Evolutionary conservation across 2,888 invertebrate species (phyloP).

Genomic region (Dryobota labecula): DNA sequence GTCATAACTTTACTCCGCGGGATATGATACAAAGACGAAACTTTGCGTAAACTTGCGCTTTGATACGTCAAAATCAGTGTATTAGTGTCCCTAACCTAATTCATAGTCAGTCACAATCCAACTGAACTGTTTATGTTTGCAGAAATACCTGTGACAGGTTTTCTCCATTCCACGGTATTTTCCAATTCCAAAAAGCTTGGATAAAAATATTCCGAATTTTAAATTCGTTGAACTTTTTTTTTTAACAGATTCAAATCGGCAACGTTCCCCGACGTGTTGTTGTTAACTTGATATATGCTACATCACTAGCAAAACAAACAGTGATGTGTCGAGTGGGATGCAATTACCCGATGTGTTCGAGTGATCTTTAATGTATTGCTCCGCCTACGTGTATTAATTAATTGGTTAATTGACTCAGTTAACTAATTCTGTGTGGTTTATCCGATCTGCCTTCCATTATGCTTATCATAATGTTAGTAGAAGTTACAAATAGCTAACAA

Average conservation of each 20-base stretch:
- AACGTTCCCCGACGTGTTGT: background rate
- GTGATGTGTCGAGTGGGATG: slow-evolving; percentile 2
- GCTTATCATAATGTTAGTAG: background rate
- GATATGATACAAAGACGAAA: background rate
- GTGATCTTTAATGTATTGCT: slow-evolving; percentile 9
- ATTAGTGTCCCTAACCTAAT: background rate
- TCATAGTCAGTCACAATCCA: background rate
- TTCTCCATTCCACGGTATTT: slow-evolving; percentile 1
- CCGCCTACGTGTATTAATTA: slow-evolving; percentile 8
- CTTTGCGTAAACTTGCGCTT: background rate
- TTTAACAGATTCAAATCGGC: background rate
- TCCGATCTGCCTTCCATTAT: background rate
- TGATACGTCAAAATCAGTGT: background rate
- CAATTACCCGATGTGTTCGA: slow-evolving; percentile 1
- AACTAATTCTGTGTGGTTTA: slow-evolving; percentile 13
- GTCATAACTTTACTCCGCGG: background rate
- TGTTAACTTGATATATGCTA: slow-evolving; percentile 1
- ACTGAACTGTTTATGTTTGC: background rate
- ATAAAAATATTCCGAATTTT: background rate
- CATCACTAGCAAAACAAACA: slow-evolving; percentile 1
- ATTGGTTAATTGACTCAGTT: slow-evolving; percentile 13
- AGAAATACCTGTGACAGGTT: too few species aligned
- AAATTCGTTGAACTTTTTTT: background rate
- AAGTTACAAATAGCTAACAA: slow-evolving; percentile 7
- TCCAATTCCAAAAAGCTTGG: background rate